phyloP scores from a whole-genome alignment of 2,113 vertebrate genomes.

The Otus sunia region DNA sequence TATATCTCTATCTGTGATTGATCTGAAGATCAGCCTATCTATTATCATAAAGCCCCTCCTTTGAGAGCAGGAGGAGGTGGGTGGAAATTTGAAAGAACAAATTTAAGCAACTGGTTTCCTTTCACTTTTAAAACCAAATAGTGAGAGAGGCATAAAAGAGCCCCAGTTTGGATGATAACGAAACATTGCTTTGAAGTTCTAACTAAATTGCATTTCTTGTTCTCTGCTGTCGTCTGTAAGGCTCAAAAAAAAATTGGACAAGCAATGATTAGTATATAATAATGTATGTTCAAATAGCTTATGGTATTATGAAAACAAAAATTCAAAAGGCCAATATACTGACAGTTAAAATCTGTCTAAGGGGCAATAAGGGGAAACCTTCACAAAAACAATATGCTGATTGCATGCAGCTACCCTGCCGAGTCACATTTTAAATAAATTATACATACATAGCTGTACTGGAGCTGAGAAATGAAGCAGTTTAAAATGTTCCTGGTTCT shows the following conservation, averaged over 20 bases:
- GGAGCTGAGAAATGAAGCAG: conserved; percentile 32
- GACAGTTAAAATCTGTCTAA: conserved; percentile 62
- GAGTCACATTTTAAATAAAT: conserved; percentile 67
- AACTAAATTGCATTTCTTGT: conserved; percentile 49
- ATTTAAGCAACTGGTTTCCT: conserved; percentile 42
- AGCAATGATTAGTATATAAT: conserved; percentile 60
- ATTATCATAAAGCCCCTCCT: conserved; percentile 18
- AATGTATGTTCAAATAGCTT: conserved; percentile 59
- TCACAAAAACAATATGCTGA: conserved; percentile 58
- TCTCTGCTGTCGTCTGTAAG: conserved; percentile 1
- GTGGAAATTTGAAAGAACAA: conserved; percentile 38
- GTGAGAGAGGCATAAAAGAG: conserved; percentile 17
- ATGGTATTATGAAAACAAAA: conserved; percentile 63
- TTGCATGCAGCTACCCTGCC: conserved; percentile 52
- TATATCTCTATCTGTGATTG: conserved; percentile 18
- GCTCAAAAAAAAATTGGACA: conserved; percentile 34
- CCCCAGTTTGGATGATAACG: background rate
- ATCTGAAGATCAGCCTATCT: conserved; percentile 45
- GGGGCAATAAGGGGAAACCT: conserved; percentile 49
- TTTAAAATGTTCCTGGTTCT: conserved; percentile 21
- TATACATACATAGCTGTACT: conserved; percentile 39
- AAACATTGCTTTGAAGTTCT: conserved; percentile 51
- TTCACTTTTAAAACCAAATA: conserved; percentile 42
- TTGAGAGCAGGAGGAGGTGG: background rate
- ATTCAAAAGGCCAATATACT: conserved; percentile 52